phyloP scores from a whole-genome alignment of 1,140 invertebrate genomes.

The Solen grandis region DNA sequence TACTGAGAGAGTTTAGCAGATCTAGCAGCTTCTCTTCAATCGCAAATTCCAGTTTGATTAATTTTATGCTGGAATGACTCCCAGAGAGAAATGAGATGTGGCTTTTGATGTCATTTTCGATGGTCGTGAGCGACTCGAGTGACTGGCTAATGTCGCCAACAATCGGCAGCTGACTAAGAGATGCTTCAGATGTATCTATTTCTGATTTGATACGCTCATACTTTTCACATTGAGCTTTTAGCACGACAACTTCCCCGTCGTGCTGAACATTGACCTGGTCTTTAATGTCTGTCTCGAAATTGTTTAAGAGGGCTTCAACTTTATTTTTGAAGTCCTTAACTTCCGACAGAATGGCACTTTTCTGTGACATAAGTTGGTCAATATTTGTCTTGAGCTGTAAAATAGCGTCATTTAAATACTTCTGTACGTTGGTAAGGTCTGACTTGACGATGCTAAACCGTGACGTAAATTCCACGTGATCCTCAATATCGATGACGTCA shows the following conservation, averaged over 20 bases:
- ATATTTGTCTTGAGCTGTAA: conserved; percentile 39
- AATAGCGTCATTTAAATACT: conserved; percentile 40
- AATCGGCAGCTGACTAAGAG: conserved; percentile 32
- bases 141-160: conserved; percentile 7
- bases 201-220: conserved; percentile 46
- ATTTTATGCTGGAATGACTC: conserved; percentile 29
- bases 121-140: conserved; percentile 6
- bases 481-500: conserved; percentile 45
- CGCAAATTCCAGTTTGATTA: conserved; percentile 38
- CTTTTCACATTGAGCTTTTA: conserved; percentile 47
- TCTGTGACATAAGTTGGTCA: conserved; percentile 30
- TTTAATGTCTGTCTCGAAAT: conserved; percentile 40
- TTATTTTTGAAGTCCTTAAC: conserved; percentile 45
- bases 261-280: conserved; percentile 43
- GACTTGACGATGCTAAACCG: conserved; percentile 25
- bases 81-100: conserved; percentile 28
- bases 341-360: conserved; percentile 19
- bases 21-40: conserved; percentile 32
- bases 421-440: conserved; percentile 28
- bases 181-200: conserved; percentile 22
- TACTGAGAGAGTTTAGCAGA: conserved; percentile 37
- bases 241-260: conserved; percentile 39
- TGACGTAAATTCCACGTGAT: conserved; percentile 41
- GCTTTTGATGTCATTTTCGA: conserved; percentile 45
- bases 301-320: conserved; percentile 39